Conservation (phyloP, 1,140 invertebrate genomes). For the Episyrphus balteatus region DNA sequence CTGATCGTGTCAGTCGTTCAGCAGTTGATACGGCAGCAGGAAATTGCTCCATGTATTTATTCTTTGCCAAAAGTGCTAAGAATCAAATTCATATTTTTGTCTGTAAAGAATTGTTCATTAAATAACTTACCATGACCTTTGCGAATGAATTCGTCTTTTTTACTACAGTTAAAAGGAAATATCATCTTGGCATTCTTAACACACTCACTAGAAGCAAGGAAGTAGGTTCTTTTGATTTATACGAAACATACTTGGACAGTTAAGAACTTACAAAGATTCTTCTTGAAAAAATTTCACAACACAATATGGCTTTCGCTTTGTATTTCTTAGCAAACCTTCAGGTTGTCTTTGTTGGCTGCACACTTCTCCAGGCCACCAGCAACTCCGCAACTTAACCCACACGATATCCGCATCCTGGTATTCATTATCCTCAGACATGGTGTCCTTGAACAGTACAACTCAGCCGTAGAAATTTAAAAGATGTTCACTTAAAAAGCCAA, state of each 20-base stretch:
- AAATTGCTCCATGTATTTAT: slow-evolving; percentile 60
- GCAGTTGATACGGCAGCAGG: slow-evolving; percentile 57
- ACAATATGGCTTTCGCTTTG: slow-evolving; percentile 58
- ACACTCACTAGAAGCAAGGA: slow-evolving; percentile 57
- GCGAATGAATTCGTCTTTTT: slow-evolving; percentile 67
- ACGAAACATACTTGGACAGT: not conserved
- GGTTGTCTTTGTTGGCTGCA: slow-evolving; percentile 49
- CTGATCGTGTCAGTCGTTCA: slow-evolving; percentile 44
- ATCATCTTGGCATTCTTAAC: slow-evolving; percentile 59
- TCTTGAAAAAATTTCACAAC: slow-evolving; percentile 75
- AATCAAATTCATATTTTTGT: slow-evolving; percentile 5
- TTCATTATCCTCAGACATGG: slow-evolving; percentile 52
- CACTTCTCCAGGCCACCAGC: slow-evolving; percentile 72
- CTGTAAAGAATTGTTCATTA: not conserved
- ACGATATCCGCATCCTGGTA: slow-evolving; percentile 65
- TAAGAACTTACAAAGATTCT: slow-evolving; percentile 57
- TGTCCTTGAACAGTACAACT: slow-evolving; percentile 5
- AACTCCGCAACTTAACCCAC: slow-evolving; percentile 66
- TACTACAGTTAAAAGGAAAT: slow-evolving; percentile 61
- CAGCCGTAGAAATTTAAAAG: too few relatives aligned
- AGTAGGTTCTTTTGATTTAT: slow-evolving; percentile 5
- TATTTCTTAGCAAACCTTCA: slow-evolving; percentile 48
- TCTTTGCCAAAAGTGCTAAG: slow-evolving; percentile 47
- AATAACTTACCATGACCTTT: slow-evolving; percentile 61
- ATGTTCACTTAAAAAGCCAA: too few relatives aligned